Conservation (phyloP, 2,113 vertebrate genomes). For the Poecile atricapillus region DNA sequence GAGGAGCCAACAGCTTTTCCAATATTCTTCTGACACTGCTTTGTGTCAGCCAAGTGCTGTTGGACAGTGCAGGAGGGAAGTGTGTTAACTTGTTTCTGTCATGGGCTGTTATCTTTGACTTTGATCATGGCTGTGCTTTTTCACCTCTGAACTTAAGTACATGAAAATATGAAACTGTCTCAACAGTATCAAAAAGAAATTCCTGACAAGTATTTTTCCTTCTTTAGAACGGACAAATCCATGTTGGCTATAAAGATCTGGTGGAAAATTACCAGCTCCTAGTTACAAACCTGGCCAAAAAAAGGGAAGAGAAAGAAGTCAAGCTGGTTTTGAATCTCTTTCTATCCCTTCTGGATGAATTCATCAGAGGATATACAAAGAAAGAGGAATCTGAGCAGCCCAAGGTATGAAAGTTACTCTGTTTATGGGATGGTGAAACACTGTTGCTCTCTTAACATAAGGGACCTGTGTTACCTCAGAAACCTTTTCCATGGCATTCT, state of each 20-base stretch:
- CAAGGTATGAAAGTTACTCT: constrained; percentile 71
- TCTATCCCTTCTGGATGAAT: constrained; percentile 93
- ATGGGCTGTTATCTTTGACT: neutral
- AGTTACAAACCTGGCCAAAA: constrained; percentile 83
- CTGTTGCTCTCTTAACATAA: neutral
- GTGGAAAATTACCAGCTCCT: constrained; percentile 91
- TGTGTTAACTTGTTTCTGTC: neutral
- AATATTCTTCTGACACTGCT: neutral
- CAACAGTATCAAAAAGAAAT: neutral
- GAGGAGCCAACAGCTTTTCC: constrained; percentile 7
- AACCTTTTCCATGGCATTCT: neutral
- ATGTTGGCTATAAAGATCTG: constrained; percentile 88
- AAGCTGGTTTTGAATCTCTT: constrained; percentile 95
- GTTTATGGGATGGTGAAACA: neutral
- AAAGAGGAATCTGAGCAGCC: constrained; percentile 84
- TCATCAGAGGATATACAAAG: constrained; percentile 89
- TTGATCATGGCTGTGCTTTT: neutral
- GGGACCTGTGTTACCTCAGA: neutral
- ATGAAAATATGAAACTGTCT: neutral
- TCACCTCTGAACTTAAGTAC: neutral
- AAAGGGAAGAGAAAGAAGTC: constrained; percentile 87
- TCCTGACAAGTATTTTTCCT: neutral
- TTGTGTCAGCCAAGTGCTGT: neutral
- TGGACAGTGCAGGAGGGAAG: neutral
- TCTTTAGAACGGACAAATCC: constrained; percentile 85